These are phyloP conservation scores for Leptogaster cylindrica DNA, from an alignment of 2,888 invertebrate species.

Conservation along the genomic window DNA sequence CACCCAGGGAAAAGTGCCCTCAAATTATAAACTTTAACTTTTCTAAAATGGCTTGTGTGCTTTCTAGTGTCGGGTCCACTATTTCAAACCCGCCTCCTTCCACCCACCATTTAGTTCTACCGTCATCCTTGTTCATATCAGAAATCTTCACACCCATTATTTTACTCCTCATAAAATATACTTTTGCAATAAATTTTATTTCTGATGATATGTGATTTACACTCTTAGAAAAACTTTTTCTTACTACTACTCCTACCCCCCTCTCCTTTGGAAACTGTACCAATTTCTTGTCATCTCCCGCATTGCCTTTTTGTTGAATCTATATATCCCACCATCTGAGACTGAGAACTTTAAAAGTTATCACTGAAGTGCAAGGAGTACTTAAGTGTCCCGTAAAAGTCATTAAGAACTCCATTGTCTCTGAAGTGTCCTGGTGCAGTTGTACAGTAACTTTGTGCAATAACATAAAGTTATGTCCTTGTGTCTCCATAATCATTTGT, in stretches of 20 bases:
- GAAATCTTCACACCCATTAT: constrained; percentile 24
- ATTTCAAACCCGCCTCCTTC: background rate
- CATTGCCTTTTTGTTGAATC: too few species aligned
- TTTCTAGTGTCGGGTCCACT: background rate
- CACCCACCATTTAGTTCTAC: background rate
- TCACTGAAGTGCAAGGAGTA: constrained; percentile 34
- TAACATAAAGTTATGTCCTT: background rate
- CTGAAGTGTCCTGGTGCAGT: constrained; percentile 35
- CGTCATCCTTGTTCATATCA: constrained; percentile 28
- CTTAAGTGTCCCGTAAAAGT: constrained; percentile 40
- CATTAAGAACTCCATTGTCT: constrained; percentile 40
- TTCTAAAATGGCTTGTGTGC: background rate
- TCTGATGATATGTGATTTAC: constrained; percentile 41
- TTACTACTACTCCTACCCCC: too few species aligned
- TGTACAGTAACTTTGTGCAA: constrained; percentile 27
- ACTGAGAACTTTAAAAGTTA: constrained; percentile 36
- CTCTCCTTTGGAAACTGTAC: too few species aligned
- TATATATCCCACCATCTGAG: background rate
- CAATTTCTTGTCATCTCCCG: too few species aligned
- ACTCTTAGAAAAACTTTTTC: constrained; percentile 30
- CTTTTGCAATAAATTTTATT: constrained; percentile 40
- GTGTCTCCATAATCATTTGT: constrained; percentile 15
- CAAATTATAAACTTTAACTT: constrained; percentile 22
- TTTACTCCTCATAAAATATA: constrained; percentile 39
- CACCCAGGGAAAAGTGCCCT: constrained; percentile 17